Base-by-base conservation (phyloP, 2,113 vertebrate genomes). In the Macroglossus sobrinus region DNA sequence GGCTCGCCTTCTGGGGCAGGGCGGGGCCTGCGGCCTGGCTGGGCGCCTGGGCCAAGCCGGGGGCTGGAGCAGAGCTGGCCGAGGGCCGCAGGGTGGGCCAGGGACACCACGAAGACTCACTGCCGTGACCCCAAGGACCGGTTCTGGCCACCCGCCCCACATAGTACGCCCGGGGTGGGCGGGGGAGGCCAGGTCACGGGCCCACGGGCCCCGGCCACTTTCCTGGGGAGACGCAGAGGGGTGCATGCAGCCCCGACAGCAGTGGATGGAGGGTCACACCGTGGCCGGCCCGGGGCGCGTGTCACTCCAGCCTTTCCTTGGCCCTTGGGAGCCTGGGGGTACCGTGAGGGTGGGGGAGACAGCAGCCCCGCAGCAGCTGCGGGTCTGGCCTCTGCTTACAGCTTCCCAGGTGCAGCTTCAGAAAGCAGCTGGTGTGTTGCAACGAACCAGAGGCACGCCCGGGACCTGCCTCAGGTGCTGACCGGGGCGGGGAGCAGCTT, bases 221-320 rank as follows among this genome's bases (percentile, higher is more conserved):
- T 59, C 16, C 16, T 50, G 38, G 22, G 38, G 76, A 81, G 38
- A 59, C 2, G 22, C 12, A 33, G 35, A 13, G 24, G 3, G 11
- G 33, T 1, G 21, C 38, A 64, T 12, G 38, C 40, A 30, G 15
- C 3, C 0, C 0, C 1, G 14, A 18, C 19, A 33, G 10, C 53
- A 19, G 11, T 38, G 50, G 80, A 10, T 5, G 1, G 38, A 24
- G 66, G 68, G 35, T 8, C 28, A 7, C 4, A 6, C 38, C 4
- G 38, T 1, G 7, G 38, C 53, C 21, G 16, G 57, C 59, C 26
- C 30, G 26, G 38, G 3, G 2, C 3, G 12, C 24, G 55, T 21
- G 40, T 30, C 4, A 10, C 88, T 61, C 66, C 12, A 18, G 53
- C 3, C 18, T 50, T 30, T 61, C 40, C n/a, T 19, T 0, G 16